Conservation (phyloP, 2,797 vertebrate genomes). For the Catamblyrhynchus diadema region DNA sequence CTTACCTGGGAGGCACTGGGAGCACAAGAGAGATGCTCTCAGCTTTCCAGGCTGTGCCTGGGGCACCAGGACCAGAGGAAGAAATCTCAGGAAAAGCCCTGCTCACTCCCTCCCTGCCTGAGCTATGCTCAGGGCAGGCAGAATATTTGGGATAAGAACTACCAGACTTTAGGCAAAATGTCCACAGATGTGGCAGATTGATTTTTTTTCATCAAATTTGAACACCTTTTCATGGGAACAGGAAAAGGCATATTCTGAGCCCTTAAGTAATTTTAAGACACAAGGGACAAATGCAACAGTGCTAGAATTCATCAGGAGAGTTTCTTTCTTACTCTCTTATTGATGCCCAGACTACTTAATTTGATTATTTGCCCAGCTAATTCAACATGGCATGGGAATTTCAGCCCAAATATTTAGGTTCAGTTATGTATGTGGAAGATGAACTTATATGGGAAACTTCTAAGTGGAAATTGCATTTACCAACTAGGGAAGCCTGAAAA, state of each 20-base stretch:
- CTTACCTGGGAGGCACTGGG: not conserved
- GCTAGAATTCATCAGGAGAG: not conserved
- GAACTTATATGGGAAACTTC: not conserved
- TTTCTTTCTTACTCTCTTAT: not conserved
- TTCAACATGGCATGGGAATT: not conserved
- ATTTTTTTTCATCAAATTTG: not conserved
- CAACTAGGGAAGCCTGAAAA: not conserved
- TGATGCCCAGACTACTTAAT: not conserved
- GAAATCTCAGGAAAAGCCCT: not conserved
- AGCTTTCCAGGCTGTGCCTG: not conserved
- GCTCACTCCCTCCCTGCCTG: not conserved
- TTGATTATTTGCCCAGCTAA: not conserved
- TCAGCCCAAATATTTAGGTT: not conserved
- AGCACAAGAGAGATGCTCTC: not conserved
- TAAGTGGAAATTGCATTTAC: not conserved
- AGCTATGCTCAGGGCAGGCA: not conserved
- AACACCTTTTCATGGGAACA: not conserved
- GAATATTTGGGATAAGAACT: not conserved
- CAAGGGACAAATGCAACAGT: rapidly evolving
- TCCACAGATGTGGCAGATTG: not conserved
- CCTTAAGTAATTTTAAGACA: not conserved
- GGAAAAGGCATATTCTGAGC: not conserved
- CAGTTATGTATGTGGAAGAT: not conserved
- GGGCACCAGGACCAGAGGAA: not conserved
- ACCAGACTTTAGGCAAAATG: not conserved